Evolutionary conservation across 2,113 vertebrate species (phyloP).

Genomic region (Trichechus manatus): DNA sequence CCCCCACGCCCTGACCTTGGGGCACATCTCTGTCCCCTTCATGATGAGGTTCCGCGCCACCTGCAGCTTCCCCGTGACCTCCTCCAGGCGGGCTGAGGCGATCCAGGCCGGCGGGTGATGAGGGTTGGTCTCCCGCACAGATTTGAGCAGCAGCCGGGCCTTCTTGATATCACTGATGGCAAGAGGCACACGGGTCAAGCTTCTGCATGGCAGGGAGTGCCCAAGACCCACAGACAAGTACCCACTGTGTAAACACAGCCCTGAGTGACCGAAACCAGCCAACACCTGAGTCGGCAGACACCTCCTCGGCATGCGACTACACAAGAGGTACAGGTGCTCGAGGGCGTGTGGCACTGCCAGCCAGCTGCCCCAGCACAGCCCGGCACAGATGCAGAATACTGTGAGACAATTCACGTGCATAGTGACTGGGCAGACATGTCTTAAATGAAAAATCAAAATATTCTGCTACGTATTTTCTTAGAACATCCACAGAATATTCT

Average conservation of each 20-base stretch:
- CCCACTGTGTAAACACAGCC: background rate
- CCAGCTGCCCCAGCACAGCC: background rate
- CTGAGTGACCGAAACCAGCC: background rate
- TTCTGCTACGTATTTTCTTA: background rate
- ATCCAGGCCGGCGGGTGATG: slow-evolving; percentile 99
- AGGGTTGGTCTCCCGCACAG: slow-evolving; percentile 98
- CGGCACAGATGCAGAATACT: background rate
- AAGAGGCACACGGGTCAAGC: background rate
- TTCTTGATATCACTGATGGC: slow-evolving; percentile 97
- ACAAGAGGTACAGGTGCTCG: background rate
- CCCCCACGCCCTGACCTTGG: slow-evolving; percentile 91
- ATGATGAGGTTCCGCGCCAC: slow-evolving; percentile 98
- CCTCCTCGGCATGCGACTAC: background rate
- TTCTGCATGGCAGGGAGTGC: accelerated
- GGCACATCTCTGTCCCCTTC: slow-evolving; percentile 99
- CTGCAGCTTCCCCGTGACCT: slow-evolving; percentile 98
- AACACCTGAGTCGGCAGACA: background rate
- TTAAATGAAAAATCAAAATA: background rate
- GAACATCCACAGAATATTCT: background rate
- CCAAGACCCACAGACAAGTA: background rate
- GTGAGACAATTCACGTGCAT: background rate
- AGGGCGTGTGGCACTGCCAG: too few species aligned
- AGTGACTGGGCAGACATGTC: background rate
- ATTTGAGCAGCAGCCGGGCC: slow-evolving; percentile 97
- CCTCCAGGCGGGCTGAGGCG: slow-evolving; percentile 97